Evolutionary conservation across 2,797 vertebrate species (phyloP).

Genomic region (Rhyacichthys aspro): DNA sequence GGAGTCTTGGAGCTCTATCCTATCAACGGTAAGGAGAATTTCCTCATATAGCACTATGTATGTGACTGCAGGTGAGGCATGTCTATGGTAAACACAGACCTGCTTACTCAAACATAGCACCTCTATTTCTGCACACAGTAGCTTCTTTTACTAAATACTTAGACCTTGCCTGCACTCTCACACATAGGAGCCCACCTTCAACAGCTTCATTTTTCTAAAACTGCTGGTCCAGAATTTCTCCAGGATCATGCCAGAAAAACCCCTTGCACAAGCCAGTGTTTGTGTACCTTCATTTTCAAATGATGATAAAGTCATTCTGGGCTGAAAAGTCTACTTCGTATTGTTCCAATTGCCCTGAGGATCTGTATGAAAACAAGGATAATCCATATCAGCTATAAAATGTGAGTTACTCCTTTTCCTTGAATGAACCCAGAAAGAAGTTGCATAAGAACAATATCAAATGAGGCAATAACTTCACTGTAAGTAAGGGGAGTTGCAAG

Average conservation of each 20-base stretch:
- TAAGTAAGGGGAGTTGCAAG: too few species aligned
- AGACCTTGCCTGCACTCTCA: neutral
- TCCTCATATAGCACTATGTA: neutral
- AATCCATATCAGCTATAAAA: neutral
- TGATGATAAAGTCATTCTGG: neutral
- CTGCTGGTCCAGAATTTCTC: neutral
- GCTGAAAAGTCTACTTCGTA: neutral
- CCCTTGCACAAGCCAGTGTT: constrained; percentile 1
- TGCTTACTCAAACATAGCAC: constrained; percentile 7
- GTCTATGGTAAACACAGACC: constrained; percentile 11
- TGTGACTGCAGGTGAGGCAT: constrained; percentile 1
- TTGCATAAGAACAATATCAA: constrained; percentile 14
- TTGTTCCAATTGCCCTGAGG: constrained; percentile 13
- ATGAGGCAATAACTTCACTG: neutral
- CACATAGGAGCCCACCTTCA: neutral
- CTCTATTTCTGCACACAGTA: constrained; percentile 22
- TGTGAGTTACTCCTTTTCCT: constrained; percentile 14
- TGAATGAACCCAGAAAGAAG: neutral
- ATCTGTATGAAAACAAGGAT: neutral
- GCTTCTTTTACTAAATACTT: constrained; percentile 15
- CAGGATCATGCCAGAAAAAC: constrained; percentile 3
- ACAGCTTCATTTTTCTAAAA: neutral
- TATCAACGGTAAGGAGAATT: constrained; percentile 92
- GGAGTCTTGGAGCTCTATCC: constrained; percentile 95
- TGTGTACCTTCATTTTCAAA: neutral